Evolutionary conservation across 2,113 vertebrate genomes (phyloP), one percentile per base, ranked within the genome.

Genomic region (Chroicocephalus ridibundus): DNA sequence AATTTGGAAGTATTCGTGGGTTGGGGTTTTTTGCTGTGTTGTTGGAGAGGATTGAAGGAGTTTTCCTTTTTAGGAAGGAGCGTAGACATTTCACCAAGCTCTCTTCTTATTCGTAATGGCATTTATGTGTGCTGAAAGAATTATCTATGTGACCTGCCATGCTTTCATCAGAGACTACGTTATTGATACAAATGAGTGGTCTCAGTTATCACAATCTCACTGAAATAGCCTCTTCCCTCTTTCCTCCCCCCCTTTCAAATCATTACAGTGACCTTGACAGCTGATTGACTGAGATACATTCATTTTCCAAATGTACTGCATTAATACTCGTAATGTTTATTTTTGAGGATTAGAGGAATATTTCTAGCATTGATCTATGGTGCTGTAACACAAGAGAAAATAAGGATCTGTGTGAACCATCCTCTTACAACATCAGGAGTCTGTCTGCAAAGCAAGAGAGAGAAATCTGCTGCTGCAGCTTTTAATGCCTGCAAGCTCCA

Each of bases 401-500:
- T 69, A 75, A 86, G 82, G 52, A 71, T 96, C 78, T 76, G 1
- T 75, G 54, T 54, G 94, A 95, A 86, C 60, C 27, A 9, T 77
- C 94, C 72, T 78, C 70, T 88, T 84, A 29, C 7, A 96, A 40
- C 88, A 86, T 82, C 85, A 96, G 85, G 93, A 97, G 29, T 75
- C 85, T 87, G 74, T 86, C 97, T 95, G 90, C 82, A 94, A 61
- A 93, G 74, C 47, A 57, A 83, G 82, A 89, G 87, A 65, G 64
- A 86, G 80, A 94, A 94, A 86, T 95, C 69, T 94, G 94, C 93
- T 92, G 85, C 95, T 92, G 94, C 94, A 95, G 95, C 87, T 95
- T 96, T 95, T 94, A 92, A 90, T 96, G 93, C 95, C 94, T 88
- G 86, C 75, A 64, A 83, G 87, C 93, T 96, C 92, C 65, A 75